A percentile compares a stretch with the other conserved stretches of the same genome.
Conservation (phyloP, 2,797 vertebrate genomes). For the Kryptopterus vitreolus region DNA sequence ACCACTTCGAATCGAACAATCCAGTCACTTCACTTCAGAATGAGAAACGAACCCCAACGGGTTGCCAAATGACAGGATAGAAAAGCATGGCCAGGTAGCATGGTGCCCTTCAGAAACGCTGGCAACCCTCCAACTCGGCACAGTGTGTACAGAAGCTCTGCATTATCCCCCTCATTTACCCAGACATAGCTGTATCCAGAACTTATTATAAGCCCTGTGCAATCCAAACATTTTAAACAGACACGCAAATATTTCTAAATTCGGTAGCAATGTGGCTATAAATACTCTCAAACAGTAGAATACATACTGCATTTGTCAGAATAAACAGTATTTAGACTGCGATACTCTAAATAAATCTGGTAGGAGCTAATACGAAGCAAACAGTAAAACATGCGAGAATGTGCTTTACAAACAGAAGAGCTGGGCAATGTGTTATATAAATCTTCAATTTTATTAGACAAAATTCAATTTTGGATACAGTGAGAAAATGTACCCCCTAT, state of each 20-base stretch:
- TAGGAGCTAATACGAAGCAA: background rate
- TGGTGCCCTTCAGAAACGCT: background rate
- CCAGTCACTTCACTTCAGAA: constrained; percentile 5
- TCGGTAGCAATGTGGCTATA: background rate
- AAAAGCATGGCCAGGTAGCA: constrained; percentile 3
- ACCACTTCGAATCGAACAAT: background rate
- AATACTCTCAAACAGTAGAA: background rate
- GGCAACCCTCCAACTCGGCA: constrained; percentile 26
- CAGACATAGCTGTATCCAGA: constrained; percentile 5
- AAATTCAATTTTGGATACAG: no score
- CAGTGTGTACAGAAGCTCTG: constrained; percentile 9
- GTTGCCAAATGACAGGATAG: constrained; percentile 19
- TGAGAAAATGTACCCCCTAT: no score
- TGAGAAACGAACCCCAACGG: constrained; percentile 4
- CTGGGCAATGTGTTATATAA: no score
- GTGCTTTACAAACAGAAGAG: no score
- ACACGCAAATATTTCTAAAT: background rate
- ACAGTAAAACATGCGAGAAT: background rate
- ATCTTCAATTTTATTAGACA: no score
- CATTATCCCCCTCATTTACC: background rate
- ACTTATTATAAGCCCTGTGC: constrained; percentile 8
- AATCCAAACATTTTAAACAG: constrained; percentile 10
- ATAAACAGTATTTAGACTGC: background rate
- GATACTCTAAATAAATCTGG: background rate
- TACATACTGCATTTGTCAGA: background rate